These are phyloP conservation scores for Elgonia sp. DNA, from an alignment of 2,888 invertebrate species.

Conservation along the genomic window DNA sequence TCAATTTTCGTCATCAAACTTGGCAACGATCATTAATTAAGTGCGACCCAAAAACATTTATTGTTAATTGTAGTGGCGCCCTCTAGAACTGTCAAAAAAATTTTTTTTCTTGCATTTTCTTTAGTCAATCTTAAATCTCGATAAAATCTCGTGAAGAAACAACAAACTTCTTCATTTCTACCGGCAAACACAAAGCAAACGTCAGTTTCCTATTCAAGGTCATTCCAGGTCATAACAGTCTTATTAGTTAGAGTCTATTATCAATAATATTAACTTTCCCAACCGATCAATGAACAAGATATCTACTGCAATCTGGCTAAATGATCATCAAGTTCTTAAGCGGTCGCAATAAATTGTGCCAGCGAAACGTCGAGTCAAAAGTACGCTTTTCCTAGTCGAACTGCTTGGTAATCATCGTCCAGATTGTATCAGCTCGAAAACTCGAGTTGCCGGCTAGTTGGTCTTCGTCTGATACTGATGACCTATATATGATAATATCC, in stretches of 20 bases:
- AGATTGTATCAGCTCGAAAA: slow-evolving; percentile 31
- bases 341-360: slow-evolving; percentile 29
- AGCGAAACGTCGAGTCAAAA: slow-evolving; percentile 18
- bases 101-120: background rate
- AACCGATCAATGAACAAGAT: slow-evolving; percentile 42
- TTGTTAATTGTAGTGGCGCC: too few species aligned
- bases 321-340: slow-evolving; percentile 46
- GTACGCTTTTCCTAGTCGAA: slow-evolving; percentile 34
- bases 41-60: background rate
- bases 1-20: background rate
- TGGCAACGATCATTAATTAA: background rate
- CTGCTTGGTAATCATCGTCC: slow-evolving; percentile 25
- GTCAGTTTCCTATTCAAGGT: slow-evolving; percentile 36
- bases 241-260: slow-evolving; percentile 8
- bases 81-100: background rate
- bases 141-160: background rate
- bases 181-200: slow-evolving; percentile 1
- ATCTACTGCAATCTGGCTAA: slow-evolving; percentile 25
- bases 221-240: slow-evolving; percentile 20
- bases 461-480: slow-evolving; percentile 48
- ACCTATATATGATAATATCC: slow-evolving; percentile 58
- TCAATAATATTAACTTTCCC: background rate
- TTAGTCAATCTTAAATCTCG: background rate
- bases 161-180: slow-evolving; percentile 4
- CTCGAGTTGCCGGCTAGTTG: background rate